Percentiles rank a stretch among this genome's conserved stretches.
phyloP scores from a whole-genome alignment of 2,888 invertebrate genomes.

The Sesia bembeciformis region DNA sequence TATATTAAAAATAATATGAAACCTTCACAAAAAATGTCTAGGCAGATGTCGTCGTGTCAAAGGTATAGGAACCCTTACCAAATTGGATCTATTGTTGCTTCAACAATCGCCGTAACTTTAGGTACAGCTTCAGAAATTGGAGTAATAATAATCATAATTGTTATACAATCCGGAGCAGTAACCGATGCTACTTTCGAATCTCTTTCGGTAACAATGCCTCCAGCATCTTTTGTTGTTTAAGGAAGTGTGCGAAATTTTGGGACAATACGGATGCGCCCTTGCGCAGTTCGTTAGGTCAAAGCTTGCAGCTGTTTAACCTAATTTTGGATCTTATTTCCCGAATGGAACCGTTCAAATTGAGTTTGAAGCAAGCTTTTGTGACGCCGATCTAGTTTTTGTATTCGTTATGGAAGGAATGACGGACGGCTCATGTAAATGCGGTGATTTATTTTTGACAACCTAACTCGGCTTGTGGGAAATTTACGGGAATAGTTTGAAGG shows the following conservation, averaged over 20 bases:
- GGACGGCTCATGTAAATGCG: constrained; percentile 40
- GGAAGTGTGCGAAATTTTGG: constrained; percentile 57
- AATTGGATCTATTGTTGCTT: constrained; percentile 46
- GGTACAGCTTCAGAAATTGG: constrained; percentile 32
- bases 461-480: constrained; percentile 62
- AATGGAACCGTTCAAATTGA: constrained; percentile 9
- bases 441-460: constrained; percentile 70
- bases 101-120: constrained; percentile 35
- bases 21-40: constrained; percentile 5
- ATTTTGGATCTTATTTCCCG: background rate
- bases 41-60: constrained; percentile 42
- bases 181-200: constrained; percentile 19
- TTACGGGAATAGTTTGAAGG: constrained; percentile 53
- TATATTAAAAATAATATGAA: constrained; percentile 25
- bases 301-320: background rate
- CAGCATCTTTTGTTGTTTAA: constrained; percentile 32
- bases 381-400: constrained; percentile 54
- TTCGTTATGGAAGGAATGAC: constrained; percentile 5
- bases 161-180: constrained; percentile 57
- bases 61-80: constrained; percentile 28
- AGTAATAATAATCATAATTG: constrained; percentile 54
- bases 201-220: constrained; percentile 6
- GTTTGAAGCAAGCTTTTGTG: constrained; percentile 8
- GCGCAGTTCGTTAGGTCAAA: constrained; percentile 21
- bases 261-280: constrained; percentile 31